phyloP scores from a whole-genome alignment of 2,888 invertebrate species.

The Oegoconia quadripuncta region DNA sequence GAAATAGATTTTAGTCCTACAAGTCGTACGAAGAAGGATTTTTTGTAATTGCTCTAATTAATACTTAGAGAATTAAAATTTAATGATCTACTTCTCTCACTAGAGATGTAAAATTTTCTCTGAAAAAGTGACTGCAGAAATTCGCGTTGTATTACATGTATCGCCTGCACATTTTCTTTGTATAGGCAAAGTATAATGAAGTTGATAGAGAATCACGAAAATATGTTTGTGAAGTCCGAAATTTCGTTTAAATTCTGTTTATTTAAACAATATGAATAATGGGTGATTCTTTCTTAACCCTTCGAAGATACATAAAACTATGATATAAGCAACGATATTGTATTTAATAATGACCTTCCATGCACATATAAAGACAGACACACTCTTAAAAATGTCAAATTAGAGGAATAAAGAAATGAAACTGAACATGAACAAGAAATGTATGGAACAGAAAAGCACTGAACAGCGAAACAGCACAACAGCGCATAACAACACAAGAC shows the following conservation, averaged over 20 bases:
- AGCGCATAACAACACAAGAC: conserved; percentile 11
- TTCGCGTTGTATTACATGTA: no score
- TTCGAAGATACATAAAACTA: conserved; percentile 45
- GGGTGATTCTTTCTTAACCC: conserved; percentile 22
- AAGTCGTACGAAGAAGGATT: no score
- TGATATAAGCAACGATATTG: conserved; percentile 34
- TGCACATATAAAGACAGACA: conserved; percentile 80
- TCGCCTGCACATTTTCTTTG: no score
- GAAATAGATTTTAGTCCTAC: no score
- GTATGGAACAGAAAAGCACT: conserved; percentile 29
- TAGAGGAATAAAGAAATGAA: conserved; percentile 34
- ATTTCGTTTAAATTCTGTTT: not conserved
- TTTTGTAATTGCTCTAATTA: no score
- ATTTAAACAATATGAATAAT: no score
- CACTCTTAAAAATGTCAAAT: conserved; percentile 59
- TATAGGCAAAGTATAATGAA: no score
- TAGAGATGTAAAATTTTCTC: no score
- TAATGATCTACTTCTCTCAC: no score
- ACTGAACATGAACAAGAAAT: conserved; percentile 30
- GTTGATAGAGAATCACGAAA: no score
- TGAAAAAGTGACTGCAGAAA: no score
- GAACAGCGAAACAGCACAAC: conserved; percentile 12
- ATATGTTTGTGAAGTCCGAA: not conserved
- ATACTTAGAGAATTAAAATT: no score
- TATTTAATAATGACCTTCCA: conserved; percentile 63